These are phyloP conservation scores for Drosophila aldrichi DNA, from an alignment of 2,888 invertebrate genomes.

Conservation along the genomic window DNA sequence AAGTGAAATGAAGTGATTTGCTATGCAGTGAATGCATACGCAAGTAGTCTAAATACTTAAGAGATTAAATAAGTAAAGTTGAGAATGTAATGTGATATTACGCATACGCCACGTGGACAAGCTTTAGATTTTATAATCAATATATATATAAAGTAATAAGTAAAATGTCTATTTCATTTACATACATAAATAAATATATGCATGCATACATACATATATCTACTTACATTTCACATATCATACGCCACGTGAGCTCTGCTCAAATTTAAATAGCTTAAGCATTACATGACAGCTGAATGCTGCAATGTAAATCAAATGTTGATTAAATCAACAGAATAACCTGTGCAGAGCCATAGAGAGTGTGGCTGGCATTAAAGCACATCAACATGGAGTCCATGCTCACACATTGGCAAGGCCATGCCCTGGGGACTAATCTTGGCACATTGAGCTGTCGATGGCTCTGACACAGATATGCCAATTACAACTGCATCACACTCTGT, in stretches of 20 bases:
- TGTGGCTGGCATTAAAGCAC: slow-evolving; percentile 15
- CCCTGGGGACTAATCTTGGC: slow-evolving; percentile 46
- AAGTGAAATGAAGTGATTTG: neutral
- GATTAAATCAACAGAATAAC: slow-evolving; percentile 26
- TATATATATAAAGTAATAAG: neutral
- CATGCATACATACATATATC: no score
- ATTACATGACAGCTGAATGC: neutral
- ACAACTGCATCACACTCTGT: slow-evolving; percentile 53
- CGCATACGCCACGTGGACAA: neutral
- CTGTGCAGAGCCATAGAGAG: slow-evolving; percentile 14
- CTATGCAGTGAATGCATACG: neutral
- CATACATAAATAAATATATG: no score
- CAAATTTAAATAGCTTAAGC: neutral
- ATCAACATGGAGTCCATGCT: slow-evolving; percentile 30
- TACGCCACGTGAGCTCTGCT: neutral
- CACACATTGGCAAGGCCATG: slow-evolving; percentile 23
- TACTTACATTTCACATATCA: neutral
- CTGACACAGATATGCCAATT: slow-evolving; percentile 70
- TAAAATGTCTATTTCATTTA: neutral
- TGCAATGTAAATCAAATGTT: slow-evolving; percentile 12
- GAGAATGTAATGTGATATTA: neutral
- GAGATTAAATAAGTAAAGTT: neutral
- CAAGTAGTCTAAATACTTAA: neutral
- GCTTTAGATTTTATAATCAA: no score
- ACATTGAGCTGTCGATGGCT: slow-evolving; percentile 50